These are phyloP conservation scores for Drosophila melanosoma DNA, from an alignment of 2,888 invertebrate genomes.

Conservation along the genomic window DNA sequence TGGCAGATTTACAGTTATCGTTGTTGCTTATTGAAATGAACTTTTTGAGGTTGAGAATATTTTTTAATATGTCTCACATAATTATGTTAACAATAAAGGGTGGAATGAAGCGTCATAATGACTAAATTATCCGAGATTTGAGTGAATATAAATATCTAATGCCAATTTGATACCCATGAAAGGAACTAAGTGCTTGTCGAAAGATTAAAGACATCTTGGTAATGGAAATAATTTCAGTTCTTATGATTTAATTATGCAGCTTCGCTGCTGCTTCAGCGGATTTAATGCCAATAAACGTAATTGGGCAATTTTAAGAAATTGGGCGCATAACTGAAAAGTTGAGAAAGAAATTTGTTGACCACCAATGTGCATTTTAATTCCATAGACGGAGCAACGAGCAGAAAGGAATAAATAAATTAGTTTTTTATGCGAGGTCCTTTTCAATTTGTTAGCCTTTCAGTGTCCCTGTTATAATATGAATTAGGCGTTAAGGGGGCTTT, in stretches of 20 bases:
- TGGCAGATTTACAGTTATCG: too few species aligned
- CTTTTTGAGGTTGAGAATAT: background rate
- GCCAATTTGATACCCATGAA: constrained; percentile 25
- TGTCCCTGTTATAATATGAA: constrained; percentile 36
- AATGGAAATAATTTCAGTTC: constrained; percentile 9
- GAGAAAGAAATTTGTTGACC: constrained; percentile 11
- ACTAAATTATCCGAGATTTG: background rate
- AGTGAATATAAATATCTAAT: constrained; percentile 11
- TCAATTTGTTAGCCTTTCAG: constrained; percentile 1
- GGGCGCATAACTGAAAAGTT: constrained; percentile 15
- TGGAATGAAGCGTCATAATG: background rate
- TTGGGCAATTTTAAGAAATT: constrained; percentile 24
- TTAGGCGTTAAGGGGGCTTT: constrained; percentile 44
- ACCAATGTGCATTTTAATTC: constrained; percentile 7
- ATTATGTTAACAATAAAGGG: background rate
- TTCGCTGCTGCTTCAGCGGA: background rate
- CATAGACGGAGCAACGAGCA: constrained; percentile 24
- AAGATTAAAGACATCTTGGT: constrained; percentile 28
- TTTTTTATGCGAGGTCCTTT: constrained; percentile 62
- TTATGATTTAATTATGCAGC: constrained; percentile 33
- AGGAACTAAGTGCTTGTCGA: constrained; percentile 31
- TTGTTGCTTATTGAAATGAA: too few species aligned
- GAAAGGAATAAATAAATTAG: constrained; percentile 67
- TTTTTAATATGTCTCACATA: background rate
- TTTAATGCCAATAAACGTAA: constrained; percentile 1